Percentiles rank a stretch among this genome's conserved stretches.
phyloP scores from a whole-genome alignment of 1,140 invertebrate species.

The Aphidius ervi region DNA sequence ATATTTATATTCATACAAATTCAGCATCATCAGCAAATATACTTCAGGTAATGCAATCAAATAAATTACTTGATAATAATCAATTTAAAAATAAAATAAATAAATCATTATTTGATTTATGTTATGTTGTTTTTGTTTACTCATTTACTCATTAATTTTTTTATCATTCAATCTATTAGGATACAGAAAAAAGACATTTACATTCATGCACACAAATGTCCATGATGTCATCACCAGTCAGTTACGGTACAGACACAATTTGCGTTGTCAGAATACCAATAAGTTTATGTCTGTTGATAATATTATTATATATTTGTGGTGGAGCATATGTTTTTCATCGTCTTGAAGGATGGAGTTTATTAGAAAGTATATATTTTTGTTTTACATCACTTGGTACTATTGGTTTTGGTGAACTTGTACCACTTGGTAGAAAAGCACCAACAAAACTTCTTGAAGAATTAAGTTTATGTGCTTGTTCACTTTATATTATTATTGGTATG shows the following conservation, averaged over 20 bases:
- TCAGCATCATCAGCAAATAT: conserved; percentile 41
- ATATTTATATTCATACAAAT: conserved; percentile 36
- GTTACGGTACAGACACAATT: conserved; percentile 38
- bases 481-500: conserved; percentile 92
- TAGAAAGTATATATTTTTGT: conserved; percentile 90
- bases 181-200: conserved; percentile 26
- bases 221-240: conserved; percentile 32
- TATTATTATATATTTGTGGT: conserved; percentile 84
- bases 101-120: no score
- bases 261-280: conserved; percentile 72
- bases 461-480: conserved; percentile 72
- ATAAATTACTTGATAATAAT: not conserved
- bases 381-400: conserved; percentile 88
- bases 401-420: conserved; percentile 81
- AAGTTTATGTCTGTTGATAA: conserved; percentile 81
- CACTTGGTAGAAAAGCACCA: conserved; percentile 66
- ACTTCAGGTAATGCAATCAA: conserved; percentile 35
- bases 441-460: conserved; percentile 70
- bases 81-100: not conserved
- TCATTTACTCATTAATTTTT: not conserved
- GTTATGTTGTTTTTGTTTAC: not conserved
- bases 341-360: conserved; percentile 82
- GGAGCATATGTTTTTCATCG: conserved; percentile 89
- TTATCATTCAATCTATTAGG: not conserved
- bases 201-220: conserved; percentile 41